A percentile compares a stretch with the other conserved stretches of the same genome.
Evolutionary conservation across 2,888 invertebrate species (phyloP).

Genomic region (Elysia crispata): DNA sequence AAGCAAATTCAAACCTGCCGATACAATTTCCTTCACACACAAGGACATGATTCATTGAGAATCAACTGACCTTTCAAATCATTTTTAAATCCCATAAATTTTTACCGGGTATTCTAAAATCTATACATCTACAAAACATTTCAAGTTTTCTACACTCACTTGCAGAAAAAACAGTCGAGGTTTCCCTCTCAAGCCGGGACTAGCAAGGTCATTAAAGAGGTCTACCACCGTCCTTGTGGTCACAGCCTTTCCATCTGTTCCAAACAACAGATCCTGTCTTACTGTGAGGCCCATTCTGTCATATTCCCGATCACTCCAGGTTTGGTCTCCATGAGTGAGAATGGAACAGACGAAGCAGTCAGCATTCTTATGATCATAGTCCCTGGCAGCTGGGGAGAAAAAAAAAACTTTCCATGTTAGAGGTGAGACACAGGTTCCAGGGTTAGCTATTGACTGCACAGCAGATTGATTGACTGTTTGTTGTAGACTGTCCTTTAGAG

Average conservation of each 20-base stretch:
- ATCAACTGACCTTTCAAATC: too few species aligned
- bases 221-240: constrained; percentile 78
- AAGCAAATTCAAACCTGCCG: too few species aligned
- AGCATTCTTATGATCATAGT: constrained; percentile 85
- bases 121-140: too few species aligned
- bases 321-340: constrained; percentile 92
- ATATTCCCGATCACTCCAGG: constrained; percentile 68
- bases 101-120: too few species aligned
- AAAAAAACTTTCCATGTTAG: constrained; percentile 81
- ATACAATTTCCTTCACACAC: too few species aligned
- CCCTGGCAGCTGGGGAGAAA: constrained; percentile 81
- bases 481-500: too few species aligned
- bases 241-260: constrained; percentile 54
- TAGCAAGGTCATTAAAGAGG: constrained; percentile 83
- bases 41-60: too few species aligned
- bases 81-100: too few species aligned
- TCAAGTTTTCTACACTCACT: constrained; percentile 74
- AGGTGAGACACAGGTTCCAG: too few species aligned
- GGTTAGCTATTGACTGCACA: too few species aligned
- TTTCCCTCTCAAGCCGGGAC: constrained; percentile 90
- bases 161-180: constrained; percentile 86
- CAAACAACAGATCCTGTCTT: constrained; percentile 59
- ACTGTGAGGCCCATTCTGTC: constrained; percentile 85
- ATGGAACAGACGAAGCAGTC: constrained; percentile 91
- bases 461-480: too few species aligned